Evolutionary conservation across 2,113 vertebrate genomes (phyloP).

Genomic region (Heterotis niloticus): DNA sequence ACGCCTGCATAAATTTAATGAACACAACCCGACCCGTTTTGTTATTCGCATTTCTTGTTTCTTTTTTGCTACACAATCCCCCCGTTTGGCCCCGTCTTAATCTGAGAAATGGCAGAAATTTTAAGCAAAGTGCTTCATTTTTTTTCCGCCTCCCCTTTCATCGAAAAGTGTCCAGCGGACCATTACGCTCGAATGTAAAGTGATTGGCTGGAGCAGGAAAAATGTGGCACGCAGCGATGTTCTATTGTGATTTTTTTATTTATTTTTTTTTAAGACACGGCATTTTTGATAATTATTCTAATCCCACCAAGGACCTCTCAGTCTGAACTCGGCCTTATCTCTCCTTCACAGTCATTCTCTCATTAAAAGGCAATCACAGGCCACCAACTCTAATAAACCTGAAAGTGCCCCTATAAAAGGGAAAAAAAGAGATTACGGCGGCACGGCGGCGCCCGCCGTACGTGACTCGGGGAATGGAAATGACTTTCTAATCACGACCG

Average conservation of each 20-base stretch:
- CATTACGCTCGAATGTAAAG: constrained; percentile 59
- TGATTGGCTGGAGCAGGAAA: constrained; percentile 29
- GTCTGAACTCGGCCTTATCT: constrained; percentile 76
- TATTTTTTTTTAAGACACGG: constrained; percentile 65
- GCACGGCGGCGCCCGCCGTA: constrained; percentile 53
- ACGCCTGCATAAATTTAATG: constrained; percentile 7
- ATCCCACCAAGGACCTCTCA: constrained; percentile 65
- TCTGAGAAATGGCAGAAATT: constrained; percentile 49
- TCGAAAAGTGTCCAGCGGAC: constrained; percentile 45
- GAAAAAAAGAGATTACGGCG: constrained; percentile 67
- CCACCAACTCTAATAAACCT: constrained; percentile 84
- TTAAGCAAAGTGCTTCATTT: constrained; percentile 39
- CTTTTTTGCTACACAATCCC: constrained; percentile 8
- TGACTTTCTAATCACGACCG: constrained; percentile 49
- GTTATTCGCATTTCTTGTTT: too few relatives aligned
- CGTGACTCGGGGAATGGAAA: constrained; percentile 55
- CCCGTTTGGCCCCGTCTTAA: constrained; percentile 40
- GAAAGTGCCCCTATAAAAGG: constrained; percentile 72
- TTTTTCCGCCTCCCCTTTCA: too few relatives aligned
- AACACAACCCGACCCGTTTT: background rate
- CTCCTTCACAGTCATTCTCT: constrained; percentile 71
- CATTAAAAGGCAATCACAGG: constrained; percentile 90
- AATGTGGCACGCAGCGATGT: constrained; percentile 47
- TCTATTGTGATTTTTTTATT: constrained; percentile 61
- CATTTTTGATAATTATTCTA: constrained; percentile 77